Evolutionary conservation across 2,113 vertebrate genomes (phyloP).

Genomic region (Triplophysa dalaica): DNA sequence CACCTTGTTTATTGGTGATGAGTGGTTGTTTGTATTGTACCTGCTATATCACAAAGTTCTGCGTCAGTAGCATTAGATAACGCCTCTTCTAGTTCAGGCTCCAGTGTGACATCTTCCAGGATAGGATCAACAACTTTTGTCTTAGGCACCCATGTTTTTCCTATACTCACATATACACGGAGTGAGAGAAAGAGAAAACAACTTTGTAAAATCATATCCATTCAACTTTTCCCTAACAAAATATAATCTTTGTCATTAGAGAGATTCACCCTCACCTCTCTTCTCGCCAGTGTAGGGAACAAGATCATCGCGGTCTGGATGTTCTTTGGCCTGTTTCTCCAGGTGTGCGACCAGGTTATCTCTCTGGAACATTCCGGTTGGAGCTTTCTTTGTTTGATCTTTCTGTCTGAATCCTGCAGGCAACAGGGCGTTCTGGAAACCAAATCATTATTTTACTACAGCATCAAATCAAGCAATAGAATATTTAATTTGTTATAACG

Average conservation of each 20-base stretch:
- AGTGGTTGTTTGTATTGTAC: constrained; percentile 68
- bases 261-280: constrained; percentile 77
- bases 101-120: constrained; percentile 91
- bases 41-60: constrained; percentile 97
- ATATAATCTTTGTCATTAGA: neutral
- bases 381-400: constrained; percentile 95
- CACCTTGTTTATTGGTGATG: neutral
- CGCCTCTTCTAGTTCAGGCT: constrained; percentile 96
- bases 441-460: neutral
- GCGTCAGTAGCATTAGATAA: constrained; percentile 91
- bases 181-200: neutral
- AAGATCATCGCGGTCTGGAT: constrained; percentile 91
- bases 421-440: constrained; percentile 84
- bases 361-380: constrained; percentile 90
- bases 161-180: constrained; percentile 63
- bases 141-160: constrained; percentile 91
- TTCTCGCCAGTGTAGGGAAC: constrained; percentile 96
- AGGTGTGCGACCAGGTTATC: constrained; percentile 93
- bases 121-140: constrained; percentile 85
- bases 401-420: constrained; percentile 92
- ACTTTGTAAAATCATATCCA: neutral
- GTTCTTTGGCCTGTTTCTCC: constrained; percentile 93
- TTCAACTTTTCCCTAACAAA: neutral
- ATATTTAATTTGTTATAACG: no score
- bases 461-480: no score